Evolutionary conservation across 2,113 vertebrate genomes (phyloP).

Genomic region (Siphamia tubifer): DNA sequence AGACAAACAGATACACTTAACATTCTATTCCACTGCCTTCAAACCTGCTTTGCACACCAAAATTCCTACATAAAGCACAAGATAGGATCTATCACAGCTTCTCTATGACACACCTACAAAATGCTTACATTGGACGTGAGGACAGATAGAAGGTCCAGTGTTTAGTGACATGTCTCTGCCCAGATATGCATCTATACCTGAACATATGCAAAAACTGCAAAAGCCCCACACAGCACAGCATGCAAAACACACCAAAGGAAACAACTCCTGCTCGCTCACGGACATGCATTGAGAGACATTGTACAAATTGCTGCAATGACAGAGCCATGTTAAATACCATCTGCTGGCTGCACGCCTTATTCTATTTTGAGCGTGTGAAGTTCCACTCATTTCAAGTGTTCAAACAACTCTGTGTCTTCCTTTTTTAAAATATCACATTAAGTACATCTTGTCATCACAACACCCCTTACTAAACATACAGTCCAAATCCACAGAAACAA

Average conservation of each 20-base stretch:
- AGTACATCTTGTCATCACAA: too few relatives aligned
- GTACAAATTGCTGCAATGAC: slow-evolving; percentile 6
- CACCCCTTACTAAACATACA: too few relatives aligned
- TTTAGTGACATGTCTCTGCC: slow-evolving; percentile 30
- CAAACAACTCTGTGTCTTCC: not conserved
- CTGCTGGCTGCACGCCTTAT: not conserved
- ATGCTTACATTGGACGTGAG: not conserved
- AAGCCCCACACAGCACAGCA: slow-evolving; percentile 15
- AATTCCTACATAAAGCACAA: not conserved
- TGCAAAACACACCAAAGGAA: slow-evolving; percentile 63
- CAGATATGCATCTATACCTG: slow-evolving; percentile 48
- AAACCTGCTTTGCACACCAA: not conserved
- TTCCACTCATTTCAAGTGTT: slow-evolving; percentile 12
- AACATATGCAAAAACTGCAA: slow-evolving; percentile 68
- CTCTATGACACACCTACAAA: not conserved
- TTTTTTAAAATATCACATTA: too few relatives aligned
- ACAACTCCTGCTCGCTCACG: not conserved
- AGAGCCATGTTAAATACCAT: slow-evolving; percentile 3
- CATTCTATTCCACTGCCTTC: not conserved
- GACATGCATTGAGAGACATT: not conserved
- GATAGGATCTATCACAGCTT: not conserved
- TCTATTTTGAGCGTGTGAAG: not conserved
- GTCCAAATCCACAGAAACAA: too few relatives aligned
- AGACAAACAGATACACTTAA: not conserved
- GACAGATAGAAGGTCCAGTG: slow-evolving; percentile 16